Conservation (phyloP, 2,113 vertebrate genomes). For the Helogale parvula region DNA sequence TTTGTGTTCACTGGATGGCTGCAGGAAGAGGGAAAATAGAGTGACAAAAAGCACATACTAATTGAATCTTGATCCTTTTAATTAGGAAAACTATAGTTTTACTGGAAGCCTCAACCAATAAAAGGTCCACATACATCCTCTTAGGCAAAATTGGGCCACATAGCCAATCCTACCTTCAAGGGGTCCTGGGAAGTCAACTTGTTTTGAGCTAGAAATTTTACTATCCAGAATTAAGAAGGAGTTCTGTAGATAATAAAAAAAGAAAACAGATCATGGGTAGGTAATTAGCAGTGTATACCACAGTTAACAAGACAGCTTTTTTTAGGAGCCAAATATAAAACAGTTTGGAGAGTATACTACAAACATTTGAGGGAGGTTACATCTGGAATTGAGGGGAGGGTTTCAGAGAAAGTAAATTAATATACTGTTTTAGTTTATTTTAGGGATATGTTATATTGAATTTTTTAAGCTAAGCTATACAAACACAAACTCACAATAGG, state of each 20-base stretch:
- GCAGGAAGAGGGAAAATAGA: background rate
- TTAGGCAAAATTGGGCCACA: background rate
- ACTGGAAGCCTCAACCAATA: background rate
- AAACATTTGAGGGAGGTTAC: background rate
- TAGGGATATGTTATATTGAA: background rate
- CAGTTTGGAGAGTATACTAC: background rate
- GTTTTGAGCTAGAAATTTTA: background rate
- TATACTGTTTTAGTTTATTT: background rate
- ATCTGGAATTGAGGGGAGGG: background rate
- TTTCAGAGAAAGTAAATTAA: background rate
- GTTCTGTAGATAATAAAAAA: background rate
- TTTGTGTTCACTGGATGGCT: background rate
- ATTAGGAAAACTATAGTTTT: background rate
- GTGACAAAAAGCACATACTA: background rate
- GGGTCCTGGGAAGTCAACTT: background rate
- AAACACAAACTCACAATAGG: background rate
- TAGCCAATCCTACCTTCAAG: background rate
- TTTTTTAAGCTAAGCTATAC: background rate
- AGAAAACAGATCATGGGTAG: background rate
- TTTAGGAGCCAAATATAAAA: background rate
- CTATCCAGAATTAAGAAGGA: background rate
- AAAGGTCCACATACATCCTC: background rate
- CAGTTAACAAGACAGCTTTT: background rate
- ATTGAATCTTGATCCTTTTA: background rate
- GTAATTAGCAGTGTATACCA: background rate